phyloP scores from a whole-genome alignment of 2,888 invertebrate genomes.

The Agrotis puta region DNA sequence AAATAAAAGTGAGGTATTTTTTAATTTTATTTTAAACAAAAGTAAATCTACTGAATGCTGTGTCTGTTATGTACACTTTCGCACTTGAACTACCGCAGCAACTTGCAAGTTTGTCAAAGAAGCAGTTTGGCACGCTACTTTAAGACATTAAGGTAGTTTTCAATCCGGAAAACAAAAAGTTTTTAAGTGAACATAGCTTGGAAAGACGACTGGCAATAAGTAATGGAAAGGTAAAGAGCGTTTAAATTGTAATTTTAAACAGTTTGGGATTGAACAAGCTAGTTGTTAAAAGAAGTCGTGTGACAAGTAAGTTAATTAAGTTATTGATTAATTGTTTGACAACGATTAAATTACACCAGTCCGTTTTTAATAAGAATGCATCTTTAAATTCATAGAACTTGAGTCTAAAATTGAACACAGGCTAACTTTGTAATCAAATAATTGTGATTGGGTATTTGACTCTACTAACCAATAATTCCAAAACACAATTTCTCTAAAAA shows the following conservation, averaged over 20 bases:
- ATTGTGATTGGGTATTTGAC: no score
- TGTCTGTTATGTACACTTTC: background rate
- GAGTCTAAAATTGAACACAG: no score
- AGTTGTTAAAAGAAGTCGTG: no score
- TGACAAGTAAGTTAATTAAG: background rate
- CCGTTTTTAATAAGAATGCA: no score
- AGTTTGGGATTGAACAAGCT: background rate
- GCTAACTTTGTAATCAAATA: no score
- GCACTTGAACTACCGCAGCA: background rate
- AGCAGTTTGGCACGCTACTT: background rate
- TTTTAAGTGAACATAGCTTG: background rate
- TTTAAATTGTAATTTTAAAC: background rate
- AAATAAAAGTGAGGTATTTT: background rate
- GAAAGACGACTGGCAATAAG: background rate
- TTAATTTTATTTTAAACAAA: background rate
- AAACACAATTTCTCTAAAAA: no score
- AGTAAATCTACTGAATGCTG: no score
- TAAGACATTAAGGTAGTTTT: background rate
- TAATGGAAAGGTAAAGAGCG: background rate
- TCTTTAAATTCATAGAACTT: no score
- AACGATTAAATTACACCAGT: no score
- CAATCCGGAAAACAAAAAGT: background rate
- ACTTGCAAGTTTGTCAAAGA: slow-evolving; percentile 5
- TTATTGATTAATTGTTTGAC: no score
- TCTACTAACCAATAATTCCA: no score